Percentiles rank a stretch among this genome's conserved stretches.
Conservation (phyloP, 2,113 vertebrate species). For the Regulus satrapa region DNA sequence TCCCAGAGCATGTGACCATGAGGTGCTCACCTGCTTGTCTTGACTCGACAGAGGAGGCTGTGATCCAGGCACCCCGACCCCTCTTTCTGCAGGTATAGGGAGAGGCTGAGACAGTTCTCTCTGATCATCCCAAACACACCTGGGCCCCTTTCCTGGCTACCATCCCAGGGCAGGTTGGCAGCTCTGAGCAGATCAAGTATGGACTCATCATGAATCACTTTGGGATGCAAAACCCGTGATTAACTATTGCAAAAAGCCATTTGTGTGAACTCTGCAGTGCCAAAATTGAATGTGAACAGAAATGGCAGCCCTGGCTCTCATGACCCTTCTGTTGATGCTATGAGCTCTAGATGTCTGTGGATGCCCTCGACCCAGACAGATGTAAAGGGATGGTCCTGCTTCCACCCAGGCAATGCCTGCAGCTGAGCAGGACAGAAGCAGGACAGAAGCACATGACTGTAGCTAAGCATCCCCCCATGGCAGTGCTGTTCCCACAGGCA, state of each 20-base stretch:
- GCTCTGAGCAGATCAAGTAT: neutral
- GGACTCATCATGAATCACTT: neutral
- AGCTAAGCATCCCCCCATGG: neutral
- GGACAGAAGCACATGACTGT: neutral
- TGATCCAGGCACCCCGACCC: neutral
- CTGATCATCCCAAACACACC: neutral
- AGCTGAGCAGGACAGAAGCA: neutral
- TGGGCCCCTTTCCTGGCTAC: neutral
- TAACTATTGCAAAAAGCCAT: neutral
- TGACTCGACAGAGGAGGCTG: neutral
- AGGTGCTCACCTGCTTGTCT: neutral
- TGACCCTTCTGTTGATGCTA: neutral
- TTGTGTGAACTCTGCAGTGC: neutral
- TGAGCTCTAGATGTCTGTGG: fast-evolving
- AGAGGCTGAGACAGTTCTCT: neutral
- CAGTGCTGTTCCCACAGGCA: neutral
- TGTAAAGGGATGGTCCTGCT: neutral
- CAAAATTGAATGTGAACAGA: neutral
- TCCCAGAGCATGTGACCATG: neutral
- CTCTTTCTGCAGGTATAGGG: neutral
- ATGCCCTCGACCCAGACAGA: neutral
- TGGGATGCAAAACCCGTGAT: neutral
- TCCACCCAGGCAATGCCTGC: neutral
- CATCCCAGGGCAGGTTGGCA: neutral
- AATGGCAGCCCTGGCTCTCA: neutral